Base-by-base conservation (phyloP, 2,797 vertebrate species). In the Trachurus trachurus region DNA sequence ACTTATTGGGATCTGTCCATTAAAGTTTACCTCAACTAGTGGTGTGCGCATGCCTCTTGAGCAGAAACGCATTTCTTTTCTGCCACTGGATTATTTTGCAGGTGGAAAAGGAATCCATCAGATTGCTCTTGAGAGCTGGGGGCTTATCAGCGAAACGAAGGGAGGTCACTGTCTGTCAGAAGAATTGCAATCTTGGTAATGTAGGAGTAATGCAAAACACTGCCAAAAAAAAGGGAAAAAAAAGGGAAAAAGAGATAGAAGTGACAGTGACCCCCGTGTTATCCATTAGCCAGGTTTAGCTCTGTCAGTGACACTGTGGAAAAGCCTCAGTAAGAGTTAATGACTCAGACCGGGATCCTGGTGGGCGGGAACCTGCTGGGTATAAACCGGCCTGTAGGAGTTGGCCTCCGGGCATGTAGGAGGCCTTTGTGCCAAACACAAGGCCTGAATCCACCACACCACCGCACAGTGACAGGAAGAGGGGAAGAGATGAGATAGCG, bases 401-500 rank as follows among this genome's bases (percentile, higher is more conserved):
- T 81, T 2, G 87, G 88, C 88, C 83, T 76, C 22, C 66, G 39
- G 83, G 86, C 80, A 79, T 34, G 90, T 90, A 75, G 89, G 91
- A 92, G 87, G 89, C 82, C 92, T 91, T 87, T 91, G 87, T 90
- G 88, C 78, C 86, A 75, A 89, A 87, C 83, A 84, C 76, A 71
- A 83, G 85, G 80, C 82, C 85, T 66, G 83, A 66, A 87, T 88
- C 79, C 83, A 76, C 80, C 86, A 84, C 84, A 78, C 83, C 84
- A 89, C 80, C 82, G 83, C 87, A 88, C 80, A 70, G 84, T 86
- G 88, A 92, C 80, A 89, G 87, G 74, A 81, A 83, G 80, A 83
- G 78, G 78, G 76, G 73, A 77, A 72, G 66, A 82, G 82, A 75
- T 81, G 81, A 87, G 85, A 86, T 73, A 82, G 39, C 62, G 42